Base-by-base conservation (phyloP, 2,888 invertebrate genomes). In the Cheilosia scutellata region DNA sequence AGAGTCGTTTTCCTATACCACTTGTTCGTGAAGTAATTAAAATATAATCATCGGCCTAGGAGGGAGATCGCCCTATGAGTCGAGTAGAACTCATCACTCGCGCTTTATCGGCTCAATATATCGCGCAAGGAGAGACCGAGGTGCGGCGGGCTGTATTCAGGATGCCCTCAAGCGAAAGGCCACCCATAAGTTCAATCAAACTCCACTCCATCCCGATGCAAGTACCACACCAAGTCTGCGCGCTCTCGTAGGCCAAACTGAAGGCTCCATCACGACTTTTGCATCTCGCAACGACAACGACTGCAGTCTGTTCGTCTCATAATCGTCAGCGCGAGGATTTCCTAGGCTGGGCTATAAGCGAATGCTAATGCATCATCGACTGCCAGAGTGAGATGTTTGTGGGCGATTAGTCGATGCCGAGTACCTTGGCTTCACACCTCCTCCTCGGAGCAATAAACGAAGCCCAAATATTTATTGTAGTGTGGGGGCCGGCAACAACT, bases 131-230 rank as follows among this genome's bases (percentile, higher is more conserved):
- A 74, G 71, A 77, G 53, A 31, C 40, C 2, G 42, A 60, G 42
- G 51, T 27, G 58, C 58, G 37, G 37, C 16, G 16, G 11, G 37
- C 13, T 6, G 47, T 11, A 37, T 60, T 27, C 31, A 29, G 68
- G 63, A 82, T 77, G 68, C 62, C 84, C 71, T 78, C 40, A 62
- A 70, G 84, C 79, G 25, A 79, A 60, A 75, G 84, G 84, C 84
- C 84, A 84, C 84, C 84, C 84, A 16, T 84, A 80, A 84, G 84
- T 80, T 84, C 84, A 84, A 84, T 84, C 84, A 84, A 80, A 84
- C 79, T 71, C 51, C 57, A 75, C 82, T 82, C 42, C 70, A 58
- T 75, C 44, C 82, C 71, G 76, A 65, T 71, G 63, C 65, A 71
- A 76, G 51, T 49, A 66, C 53, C 66, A 75, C 27, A 25, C 20